Evolutionary conservation across 2,797 vertebrate genomes (phyloP), one percentile per base, ranked within the genome.

Genomic region (Hylomyscus alleni): DNA sequence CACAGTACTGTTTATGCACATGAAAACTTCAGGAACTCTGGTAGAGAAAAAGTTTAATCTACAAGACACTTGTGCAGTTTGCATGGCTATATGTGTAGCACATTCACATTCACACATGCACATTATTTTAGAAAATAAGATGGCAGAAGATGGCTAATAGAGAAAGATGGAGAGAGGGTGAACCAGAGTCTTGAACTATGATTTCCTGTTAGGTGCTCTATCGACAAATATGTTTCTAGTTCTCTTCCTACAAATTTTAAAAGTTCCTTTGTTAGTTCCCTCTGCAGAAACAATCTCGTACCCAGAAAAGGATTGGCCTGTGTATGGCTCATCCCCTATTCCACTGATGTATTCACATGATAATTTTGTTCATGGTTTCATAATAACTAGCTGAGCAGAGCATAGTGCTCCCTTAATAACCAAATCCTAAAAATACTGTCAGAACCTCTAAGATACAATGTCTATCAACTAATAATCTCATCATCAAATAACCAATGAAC

Each of bases 401-500:
- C 72, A 54, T 67, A 75, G 37, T 69, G 22, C 69, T 93, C 56
- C 24, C 19, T 84, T 78, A 80, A 76, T 31, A 84, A 72, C 86
- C 0, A 81, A 65, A 81, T 22, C 44, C 54, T 47, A 65, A 65
- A 88, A 90, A 67, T 80, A 85, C 80, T 60, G 87, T 22, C 56
- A 15, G 44, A 89, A 94, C 22, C 2, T 69, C 58, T 12, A 44
- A 58, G 50, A 15, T 20, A 34, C 37, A 78, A 2, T 90, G 34
- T 13, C 44, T 6, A 56, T 58, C 72, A 84, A 5, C n/a, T 92
- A 77, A 86, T 67, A 95, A 80, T 37, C 17, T 12, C 82, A 2
- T 80, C 83, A 12, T 62, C 56, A 91, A 92, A 65, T 90, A 56
- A 87, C 56, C 82, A 87, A 52, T 69, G 83, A 5, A 54, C n/a